phyloP scores from a whole-genome alignment of 2,888 invertebrate genomes.

The Melieria omissa region DNA sequence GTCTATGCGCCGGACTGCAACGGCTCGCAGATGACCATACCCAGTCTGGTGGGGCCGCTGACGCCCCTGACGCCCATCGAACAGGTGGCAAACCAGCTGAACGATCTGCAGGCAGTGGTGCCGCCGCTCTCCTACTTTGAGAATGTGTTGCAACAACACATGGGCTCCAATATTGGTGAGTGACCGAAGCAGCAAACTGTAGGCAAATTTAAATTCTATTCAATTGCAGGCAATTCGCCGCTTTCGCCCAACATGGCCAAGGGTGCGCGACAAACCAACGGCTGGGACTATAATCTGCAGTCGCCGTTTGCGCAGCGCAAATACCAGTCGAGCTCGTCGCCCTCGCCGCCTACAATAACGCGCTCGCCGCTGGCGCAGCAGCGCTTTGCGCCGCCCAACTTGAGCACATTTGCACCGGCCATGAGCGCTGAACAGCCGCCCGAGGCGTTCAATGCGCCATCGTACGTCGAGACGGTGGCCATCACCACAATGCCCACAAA shows the following conservation, averaged over 20 bases:
- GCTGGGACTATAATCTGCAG: conserved; percentile 64
- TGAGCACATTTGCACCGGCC: conserved; percentile 53
- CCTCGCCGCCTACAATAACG: conserved; percentile 7
- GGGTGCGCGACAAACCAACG: conserved; percentile 62
- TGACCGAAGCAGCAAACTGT: background rate
- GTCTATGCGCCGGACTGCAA: conserved; percentile 51
- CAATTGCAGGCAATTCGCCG: background rate
- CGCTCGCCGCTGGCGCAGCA: conserved; percentile 32
- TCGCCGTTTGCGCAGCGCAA: conserved; percentile 61
- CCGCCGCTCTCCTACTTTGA: conserved; percentile 67
- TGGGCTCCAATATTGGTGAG: conserved; percentile 57
- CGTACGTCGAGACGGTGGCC: conserved; percentile 54
- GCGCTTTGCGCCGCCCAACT: conserved; percentile 43
- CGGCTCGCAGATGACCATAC: conserved; percentile 55
- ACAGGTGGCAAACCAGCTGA: conserved; percentile 58
- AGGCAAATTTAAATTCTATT: background rate
- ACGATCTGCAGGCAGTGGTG: conserved; percentile 62
- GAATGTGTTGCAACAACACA: conserved; percentile 62
- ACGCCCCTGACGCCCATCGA: conserved; percentile 63
- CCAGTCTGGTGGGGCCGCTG: conserved; percentile 54
- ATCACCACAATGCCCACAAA: conserved; percentile 57
- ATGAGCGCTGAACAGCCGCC: conserved; percentile 24
- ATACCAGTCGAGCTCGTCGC: conserved; percentile 47
- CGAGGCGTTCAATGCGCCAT: conserved; percentile 32
- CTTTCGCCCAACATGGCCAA: conserved; percentile 21